Evolutionary conservation across 2,888 invertebrate genomes (phyloP).

Genomic region (Synergus laeviventris): DNA sequence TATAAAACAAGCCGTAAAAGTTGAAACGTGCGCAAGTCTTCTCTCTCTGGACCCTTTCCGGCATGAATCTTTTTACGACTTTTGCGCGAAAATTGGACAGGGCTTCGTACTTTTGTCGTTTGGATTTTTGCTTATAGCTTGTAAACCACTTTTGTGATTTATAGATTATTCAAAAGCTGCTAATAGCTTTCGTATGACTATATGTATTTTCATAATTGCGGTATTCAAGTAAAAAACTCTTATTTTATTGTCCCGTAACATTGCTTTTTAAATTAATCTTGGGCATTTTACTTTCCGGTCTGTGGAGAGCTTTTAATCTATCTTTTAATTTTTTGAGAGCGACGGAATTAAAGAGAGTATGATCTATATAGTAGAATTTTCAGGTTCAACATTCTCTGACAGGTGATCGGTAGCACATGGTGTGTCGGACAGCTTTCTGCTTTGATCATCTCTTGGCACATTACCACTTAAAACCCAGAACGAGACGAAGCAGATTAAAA

Average conservation of each 20-base stretch:
- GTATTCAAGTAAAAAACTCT: too few species aligned
- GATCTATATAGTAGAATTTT: background rate
- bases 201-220: background rate
- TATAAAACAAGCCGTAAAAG: conserved; percentile 54
- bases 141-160: background rate
- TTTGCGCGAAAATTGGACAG: background rate
- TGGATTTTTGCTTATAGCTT: background rate
- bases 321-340: background rate
- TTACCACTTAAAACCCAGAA: background rate
- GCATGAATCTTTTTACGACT: background rate
- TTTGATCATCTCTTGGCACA: conserved; percentile 10
- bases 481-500: background rate
- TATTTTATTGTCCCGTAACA: too few species aligned
- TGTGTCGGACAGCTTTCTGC: conserved; percentile 8
- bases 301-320: background rate
- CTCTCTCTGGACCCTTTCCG: conserved; percentile 15
- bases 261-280: background rate
- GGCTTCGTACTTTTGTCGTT: background rate
- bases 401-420: background rate
- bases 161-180: background rate
- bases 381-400: background rate
- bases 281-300: background rate
- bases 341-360: background rate
- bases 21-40: background rate
- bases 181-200: background rate